Evolutionary conservation across 37 sponge, comb jelly and placozoan genomes (phyloP).

Genomic region (Bolinopsis microptera): DNA sequence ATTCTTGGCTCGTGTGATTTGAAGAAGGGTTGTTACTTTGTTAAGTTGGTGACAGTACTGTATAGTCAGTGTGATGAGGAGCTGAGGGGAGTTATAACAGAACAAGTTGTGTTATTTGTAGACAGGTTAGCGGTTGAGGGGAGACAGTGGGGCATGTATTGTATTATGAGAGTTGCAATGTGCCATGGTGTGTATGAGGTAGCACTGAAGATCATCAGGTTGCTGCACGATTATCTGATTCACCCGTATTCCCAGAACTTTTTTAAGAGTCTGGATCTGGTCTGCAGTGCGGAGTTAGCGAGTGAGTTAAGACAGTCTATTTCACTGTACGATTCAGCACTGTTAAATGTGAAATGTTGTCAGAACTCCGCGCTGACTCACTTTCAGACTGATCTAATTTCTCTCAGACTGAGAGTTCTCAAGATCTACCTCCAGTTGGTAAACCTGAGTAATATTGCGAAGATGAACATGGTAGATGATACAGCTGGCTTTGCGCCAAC

Average conservation of each 20-base stretch:
- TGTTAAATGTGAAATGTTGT: conserved; percentile 5
- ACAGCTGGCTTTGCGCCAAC: neutral
- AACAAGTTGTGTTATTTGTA: neutral
- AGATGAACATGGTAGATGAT: neutral
- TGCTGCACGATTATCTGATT: neutral
- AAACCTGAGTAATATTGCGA: neutral
- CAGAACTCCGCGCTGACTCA: neutral
- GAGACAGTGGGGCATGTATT: conserved; percentile 15
- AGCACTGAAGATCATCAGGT: neutral
- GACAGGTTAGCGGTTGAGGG: neutral
- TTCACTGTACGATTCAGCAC: neutral
- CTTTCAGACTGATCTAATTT: neutral
- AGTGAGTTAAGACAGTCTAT: neutral
- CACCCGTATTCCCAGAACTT: conserved; percentile 29
- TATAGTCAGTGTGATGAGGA: neutral
- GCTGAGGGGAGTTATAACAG: neutral
- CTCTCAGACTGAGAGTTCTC: conserved; percentile 1
- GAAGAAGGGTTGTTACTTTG: conserved; percentile 17
- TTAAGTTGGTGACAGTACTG: neutral
- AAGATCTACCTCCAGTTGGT: conserved; percentile 29
- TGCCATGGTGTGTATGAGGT: conserved; percentile 46
- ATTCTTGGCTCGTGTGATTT: neutral
- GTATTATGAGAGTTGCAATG: conserved; percentile 26
- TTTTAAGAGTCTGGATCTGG: neutral
- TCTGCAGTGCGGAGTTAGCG: neutral